Percentiles rank a stretch among this genome's conserved stretches.
Conservation (phyloP, 1,140 invertebrate species). For the Penaeus japonicus region DNA sequence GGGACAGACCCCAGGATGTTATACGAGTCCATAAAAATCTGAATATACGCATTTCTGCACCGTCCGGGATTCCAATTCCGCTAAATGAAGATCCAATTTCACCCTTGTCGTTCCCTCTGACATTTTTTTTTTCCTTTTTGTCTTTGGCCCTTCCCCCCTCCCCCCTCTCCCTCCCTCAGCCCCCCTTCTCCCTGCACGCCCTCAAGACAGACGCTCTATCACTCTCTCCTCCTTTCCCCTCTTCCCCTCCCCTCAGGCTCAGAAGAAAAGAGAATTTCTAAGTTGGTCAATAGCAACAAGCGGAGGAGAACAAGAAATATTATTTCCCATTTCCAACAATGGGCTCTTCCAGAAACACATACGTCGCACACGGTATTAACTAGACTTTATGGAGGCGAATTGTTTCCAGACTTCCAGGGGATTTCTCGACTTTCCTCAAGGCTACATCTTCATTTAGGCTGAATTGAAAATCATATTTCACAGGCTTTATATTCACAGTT, state of each 20-base stretch:
- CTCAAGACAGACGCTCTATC: not conserved
- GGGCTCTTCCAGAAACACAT: conserved; percentile 52
- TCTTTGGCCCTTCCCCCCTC: not conserved
- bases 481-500: conserved; percentile 53
- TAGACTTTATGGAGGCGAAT: conserved; percentile 53
- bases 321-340: conserved; percentile 55
- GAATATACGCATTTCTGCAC: conserved; percentile 3
- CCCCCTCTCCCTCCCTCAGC: not conserved
- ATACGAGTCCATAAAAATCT: not conserved
- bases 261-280: not conserved
- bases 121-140: not conserved
- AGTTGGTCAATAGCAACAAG: conserved; percentile 52
- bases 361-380: conserved; percentile 52
- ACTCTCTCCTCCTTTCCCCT: not conserved
- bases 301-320: conserved; percentile 51
- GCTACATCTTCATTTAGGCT: conserved; percentile 41
- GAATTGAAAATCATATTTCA: conserved; percentile 57
- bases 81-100: conserved; percentile 37
- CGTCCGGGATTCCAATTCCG: conserved; percentile 23
- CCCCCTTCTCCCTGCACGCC: not conserved
- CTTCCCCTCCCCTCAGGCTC: not conserved
- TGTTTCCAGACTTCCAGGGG: conserved; percentile 50
- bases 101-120: conserved; percentile 12
- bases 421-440: conserved; percentile 39
- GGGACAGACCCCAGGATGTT: not conserved